Conservation (phyloP, 53 echinoderm and acorn worm genomes). For the Crossaster papposus region DNA sequence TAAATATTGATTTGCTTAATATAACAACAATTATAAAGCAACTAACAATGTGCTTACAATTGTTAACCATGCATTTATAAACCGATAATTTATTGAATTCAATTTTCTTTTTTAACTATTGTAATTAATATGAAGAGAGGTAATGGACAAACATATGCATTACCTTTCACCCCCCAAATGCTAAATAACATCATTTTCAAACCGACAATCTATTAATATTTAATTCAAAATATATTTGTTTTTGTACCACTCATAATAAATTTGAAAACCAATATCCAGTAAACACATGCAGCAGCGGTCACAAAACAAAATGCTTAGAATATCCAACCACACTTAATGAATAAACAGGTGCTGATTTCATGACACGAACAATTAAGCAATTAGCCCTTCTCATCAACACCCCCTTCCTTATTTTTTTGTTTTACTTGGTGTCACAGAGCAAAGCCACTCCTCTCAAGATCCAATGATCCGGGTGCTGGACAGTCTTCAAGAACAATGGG, state of each 20-base stretch:
- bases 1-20: neutral
- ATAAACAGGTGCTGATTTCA: too few relatives aligned
- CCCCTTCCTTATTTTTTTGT: too few relatives aligned
- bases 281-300: neutral
- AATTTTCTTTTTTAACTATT: neutral
- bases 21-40: neutral
- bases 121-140: neutral
- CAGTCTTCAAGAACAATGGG: conserved; percentile 93
- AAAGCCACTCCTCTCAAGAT: conserved; percentile 91
- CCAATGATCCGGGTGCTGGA: conserved; percentile 93
- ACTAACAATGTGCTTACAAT: neutral
- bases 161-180: too few relatives aligned
- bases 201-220: neutral
- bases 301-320: neutral
- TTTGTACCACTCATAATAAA: neutral
- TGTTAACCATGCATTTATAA: neutral
- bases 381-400: neutral
- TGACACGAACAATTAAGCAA: conserved; percentile 8
- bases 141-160: neutral
- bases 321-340: neutral
- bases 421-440: conserved; percentile 93
- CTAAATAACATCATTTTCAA: neutral
- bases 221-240: neutral
- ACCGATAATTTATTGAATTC: neutral
- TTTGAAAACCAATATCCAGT: neutral